phyloP scores from a whole-genome alignment of 2,888 invertebrate genomes.

The Ichneumoninae sp. region DNA sequence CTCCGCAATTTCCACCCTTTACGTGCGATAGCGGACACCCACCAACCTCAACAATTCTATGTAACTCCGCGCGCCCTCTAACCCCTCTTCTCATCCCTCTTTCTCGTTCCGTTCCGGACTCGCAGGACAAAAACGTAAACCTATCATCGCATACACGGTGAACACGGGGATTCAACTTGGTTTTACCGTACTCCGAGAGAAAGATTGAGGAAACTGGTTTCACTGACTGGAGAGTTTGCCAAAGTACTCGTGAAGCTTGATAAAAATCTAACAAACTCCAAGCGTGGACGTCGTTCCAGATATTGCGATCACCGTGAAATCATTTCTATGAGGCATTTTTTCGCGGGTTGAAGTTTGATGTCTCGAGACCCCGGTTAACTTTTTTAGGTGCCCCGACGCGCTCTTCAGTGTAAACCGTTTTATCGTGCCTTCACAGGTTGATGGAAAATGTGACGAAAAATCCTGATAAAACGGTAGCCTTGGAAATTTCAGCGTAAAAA shows the following conservation, averaged over 20 bases:
- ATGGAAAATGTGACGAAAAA: not conserved
- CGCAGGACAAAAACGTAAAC: conserved; percentile 26
- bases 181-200: not conserved
- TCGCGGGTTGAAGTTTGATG: no score
- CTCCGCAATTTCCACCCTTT: conserved; percentile 60
- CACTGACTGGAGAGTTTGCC: not conserved
- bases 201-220: not conserved
- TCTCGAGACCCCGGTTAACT: not conserved
- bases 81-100: conserved; percentile 14
- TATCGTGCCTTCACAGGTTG: not conserved
- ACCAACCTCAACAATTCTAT: conserved; percentile 58
- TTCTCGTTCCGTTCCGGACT: conserved; percentile 43
- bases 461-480: no score
- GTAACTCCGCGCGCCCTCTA: conserved; percentile 25
- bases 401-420: not conserved
- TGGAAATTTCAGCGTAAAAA: no score
- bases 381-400: not conserved
- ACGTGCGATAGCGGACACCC: conserved; percentile 44
- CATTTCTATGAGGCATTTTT: not conserved
- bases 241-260: not conserved
- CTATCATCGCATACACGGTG: conserved; percentile 24
- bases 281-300: not conserved
- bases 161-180: not conserved
- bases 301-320: not conserved
- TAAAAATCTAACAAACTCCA: not conserved